Conservation (phyloP, 2,888 invertebrate species). For the Campopleginae sp. region DNA sequence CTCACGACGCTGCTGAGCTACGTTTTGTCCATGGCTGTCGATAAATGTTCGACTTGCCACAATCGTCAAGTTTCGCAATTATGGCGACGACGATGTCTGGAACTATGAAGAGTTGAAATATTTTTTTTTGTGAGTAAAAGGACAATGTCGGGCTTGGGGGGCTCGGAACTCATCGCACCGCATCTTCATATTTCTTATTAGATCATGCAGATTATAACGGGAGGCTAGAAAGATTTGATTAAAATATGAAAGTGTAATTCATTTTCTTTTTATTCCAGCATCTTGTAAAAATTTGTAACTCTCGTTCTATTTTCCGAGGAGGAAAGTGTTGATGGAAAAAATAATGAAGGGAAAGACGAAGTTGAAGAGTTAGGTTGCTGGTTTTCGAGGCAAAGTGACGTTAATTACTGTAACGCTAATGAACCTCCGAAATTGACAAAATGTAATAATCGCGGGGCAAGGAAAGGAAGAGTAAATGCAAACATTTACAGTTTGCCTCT, state of each 20-base stretch:
- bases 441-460: constrained; percentile 12
- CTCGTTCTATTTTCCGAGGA: not conserved
- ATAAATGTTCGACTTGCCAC: not conserved
- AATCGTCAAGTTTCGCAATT: not conserved
- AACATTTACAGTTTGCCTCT: constrained; percentile 23
- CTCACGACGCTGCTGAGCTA: not conserved
- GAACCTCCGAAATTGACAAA: constrained; percentile 44
- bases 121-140: not conserved
- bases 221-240: not conserved
- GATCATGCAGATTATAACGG: not conserved
- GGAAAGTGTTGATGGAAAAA: not conserved
- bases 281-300: not conserved
- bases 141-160: not conserved
- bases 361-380: not conserved
- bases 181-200: not conserved
- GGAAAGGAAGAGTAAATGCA: constrained; percentile 15
- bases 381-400: constrained; percentile 49
- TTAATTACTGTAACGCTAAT: constrained; percentile 58
- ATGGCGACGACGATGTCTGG: not conserved
- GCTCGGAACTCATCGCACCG: not conserved
- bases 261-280: not conserved
- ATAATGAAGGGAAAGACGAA: not conserved
- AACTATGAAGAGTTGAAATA: not conserved
- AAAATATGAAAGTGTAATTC: not conserved
- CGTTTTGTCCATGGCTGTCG: not conserved